phyloP scores from a whole-genome alignment of 2,797 vertebrate genomes.

The Arctocebus calabarensis region DNA sequence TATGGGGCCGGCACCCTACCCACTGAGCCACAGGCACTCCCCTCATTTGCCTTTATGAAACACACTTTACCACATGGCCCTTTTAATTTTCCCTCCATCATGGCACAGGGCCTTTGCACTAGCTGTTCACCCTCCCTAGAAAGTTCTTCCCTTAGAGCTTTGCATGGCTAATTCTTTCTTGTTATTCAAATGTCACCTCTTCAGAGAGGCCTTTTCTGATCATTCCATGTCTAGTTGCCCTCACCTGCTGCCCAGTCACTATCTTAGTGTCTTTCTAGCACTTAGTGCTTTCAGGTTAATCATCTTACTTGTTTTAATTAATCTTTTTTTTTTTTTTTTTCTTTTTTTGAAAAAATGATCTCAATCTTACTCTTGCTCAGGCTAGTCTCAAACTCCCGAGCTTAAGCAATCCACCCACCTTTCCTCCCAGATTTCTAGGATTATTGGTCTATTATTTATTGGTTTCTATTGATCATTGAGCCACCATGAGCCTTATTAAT shows the following conservation, averaged over 20 bases:
- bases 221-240: background rate
- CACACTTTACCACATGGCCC: background rate
- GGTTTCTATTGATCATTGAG: no score
- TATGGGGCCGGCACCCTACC: no score
- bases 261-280: background rate
- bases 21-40: no score
- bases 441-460: no score
- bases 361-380: no score
- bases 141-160: background rate
- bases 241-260: fast-evolving
- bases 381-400: no score
- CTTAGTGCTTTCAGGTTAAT: background rate
- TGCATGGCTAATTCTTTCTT: background rate
- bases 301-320: background rate
- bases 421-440: no score
- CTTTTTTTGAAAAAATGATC: no score
- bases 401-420: no score
- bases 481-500: background rate
- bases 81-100: background rate
- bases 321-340: background rate
- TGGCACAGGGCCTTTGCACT: background rate
- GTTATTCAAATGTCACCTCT: background rate
- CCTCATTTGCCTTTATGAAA: background rate
- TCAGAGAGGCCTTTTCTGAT: background rate
- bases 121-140: background rate